These are phyloP conservation scores for Gymnocephalus cernua DNA, from an alignment of 2,113 vertebrate genomes.

Conservation along the genomic window DNA sequence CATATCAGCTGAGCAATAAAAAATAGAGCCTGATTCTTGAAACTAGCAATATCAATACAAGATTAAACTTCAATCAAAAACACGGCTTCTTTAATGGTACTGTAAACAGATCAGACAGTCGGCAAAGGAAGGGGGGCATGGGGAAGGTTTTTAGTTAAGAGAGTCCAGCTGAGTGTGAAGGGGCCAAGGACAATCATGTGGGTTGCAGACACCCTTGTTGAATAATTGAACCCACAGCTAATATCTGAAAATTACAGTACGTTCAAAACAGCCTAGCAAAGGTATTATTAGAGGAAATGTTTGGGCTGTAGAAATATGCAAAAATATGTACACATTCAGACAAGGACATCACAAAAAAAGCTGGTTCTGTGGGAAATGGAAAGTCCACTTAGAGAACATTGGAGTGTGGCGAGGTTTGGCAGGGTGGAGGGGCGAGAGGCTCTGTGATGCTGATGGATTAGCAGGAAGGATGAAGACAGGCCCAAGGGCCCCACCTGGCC, in stretches of 20 bases:
- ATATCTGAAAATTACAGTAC: background rate
- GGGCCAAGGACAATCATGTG: background rate
- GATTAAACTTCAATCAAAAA: background rate
- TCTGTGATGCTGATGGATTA: conserved; percentile 74
- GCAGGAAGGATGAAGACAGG: conserved; percentile 45
- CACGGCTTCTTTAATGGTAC: background rate
- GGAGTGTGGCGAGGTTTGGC: conserved; percentile 49
- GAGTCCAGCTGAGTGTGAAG: conserved; percentile 27
- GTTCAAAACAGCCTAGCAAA: background rate
- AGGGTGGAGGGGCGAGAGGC: conserved; percentile 29
- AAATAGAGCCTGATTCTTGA: background rate
- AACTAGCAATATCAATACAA: background rate
- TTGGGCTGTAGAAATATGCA: background rate
- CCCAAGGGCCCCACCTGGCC: conserved; percentile 48
- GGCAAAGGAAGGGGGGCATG: background rate
- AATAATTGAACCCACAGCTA: background rate
- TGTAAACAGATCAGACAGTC: background rate
- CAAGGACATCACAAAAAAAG: background rate
- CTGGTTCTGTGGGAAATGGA: conserved; percentile 46
- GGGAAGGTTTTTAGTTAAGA: background rate
- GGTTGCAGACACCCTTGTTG: background rate
- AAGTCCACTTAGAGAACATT: conserved; percentile 43
- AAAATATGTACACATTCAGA: background rate
- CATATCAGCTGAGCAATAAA: conserved; percentile 7
- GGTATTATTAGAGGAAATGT: background rate